These are phyloP conservation scores for Tolypeutes matacus DNA, from an alignment of 2,797 vertebrate genomes.

Conservation along the genomic window DNA sequence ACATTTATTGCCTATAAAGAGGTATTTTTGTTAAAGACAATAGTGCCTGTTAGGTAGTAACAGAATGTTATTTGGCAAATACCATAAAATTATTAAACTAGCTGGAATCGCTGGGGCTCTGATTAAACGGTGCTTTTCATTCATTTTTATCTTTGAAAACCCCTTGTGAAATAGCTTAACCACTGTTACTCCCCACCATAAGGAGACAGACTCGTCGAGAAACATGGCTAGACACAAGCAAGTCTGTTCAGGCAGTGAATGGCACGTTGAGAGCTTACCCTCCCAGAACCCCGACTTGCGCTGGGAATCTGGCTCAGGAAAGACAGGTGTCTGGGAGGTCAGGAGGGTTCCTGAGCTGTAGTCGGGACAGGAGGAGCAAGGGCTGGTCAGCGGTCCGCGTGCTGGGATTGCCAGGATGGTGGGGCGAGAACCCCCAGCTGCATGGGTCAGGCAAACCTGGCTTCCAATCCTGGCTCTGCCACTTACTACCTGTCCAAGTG, in stretches of 20 bases:
- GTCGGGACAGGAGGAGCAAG: not conserved
- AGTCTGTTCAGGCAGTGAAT: fast-evolving
- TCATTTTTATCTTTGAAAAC: not conserved
- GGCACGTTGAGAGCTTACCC: fast-evolving
- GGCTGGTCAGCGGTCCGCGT: not conserved
- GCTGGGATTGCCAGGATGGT: no score
- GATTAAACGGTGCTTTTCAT: not conserved
- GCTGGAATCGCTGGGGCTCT: not conserved
- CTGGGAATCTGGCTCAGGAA: not conserved
- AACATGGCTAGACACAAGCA: not conserved
- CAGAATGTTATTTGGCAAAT: constrained; percentile 64
- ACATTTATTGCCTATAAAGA: constrained; percentile 74
- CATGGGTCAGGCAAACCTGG: no score
- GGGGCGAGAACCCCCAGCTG: fast-evolving
- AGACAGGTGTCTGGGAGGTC: not conserved
- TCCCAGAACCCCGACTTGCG: fast-evolving
- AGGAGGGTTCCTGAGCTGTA: not conserved
- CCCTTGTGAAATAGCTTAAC: not conserved
- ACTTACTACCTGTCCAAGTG: not conserved
- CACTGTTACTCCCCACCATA: not conserved
- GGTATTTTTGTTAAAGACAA: constrained; percentile 70
- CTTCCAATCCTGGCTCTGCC: not conserved
- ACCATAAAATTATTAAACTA: constrained; percentile 30
- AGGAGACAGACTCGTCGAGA: fast-evolving
- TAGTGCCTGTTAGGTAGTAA: constrained; percentile 67